Evolutionary conservation across 2,888 invertebrate genomes (phyloP).

Genomic region (Latrodectus elegans): DNA sequence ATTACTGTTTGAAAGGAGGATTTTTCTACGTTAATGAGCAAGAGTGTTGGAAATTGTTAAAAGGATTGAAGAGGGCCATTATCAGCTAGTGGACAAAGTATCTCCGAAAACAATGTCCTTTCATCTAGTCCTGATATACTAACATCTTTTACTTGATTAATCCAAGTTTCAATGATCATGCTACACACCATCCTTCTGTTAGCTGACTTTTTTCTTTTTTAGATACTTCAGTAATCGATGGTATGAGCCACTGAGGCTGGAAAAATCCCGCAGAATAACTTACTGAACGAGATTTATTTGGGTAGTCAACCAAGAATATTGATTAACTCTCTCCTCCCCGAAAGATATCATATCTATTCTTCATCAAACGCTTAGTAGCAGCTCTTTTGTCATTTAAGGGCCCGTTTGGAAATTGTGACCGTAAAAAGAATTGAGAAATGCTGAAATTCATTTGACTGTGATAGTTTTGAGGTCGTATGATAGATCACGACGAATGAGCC

Average conservation of each 20-base stretch:
- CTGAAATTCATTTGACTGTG: background rate
- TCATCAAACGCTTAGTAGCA: background rate
- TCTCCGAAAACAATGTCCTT: background rate
- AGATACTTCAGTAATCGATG: background rate
- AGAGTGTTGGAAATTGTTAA: background rate
- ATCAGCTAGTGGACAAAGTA: background rate
- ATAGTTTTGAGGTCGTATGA: background rate
- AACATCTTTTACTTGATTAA: conserved; percentile 22
- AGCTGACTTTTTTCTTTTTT: background rate
- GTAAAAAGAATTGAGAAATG: background rate
- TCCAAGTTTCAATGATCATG: background rate
- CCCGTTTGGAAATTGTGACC: background rate
- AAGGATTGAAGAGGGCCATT: conserved; percentile 11
- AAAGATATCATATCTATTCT: background rate
- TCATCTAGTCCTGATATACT: conserved; percentile 4
- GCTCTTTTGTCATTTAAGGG: background rate
- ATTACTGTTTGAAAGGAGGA: background rate
- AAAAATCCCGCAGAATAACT: background rate
- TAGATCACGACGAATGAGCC: background rate
- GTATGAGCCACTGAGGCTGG: background rate
- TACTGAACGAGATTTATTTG: conserved; percentile 5
- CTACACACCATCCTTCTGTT: background rate
- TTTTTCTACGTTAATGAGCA: background rate
- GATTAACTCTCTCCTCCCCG: background rate
- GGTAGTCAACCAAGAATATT: conserved; percentile 1